These are phyloP conservation scores for Phrynocephalus forsythii DNA, from an alignment of 2,797 vertebrate species.

Conservation along the genomic window DNA sequence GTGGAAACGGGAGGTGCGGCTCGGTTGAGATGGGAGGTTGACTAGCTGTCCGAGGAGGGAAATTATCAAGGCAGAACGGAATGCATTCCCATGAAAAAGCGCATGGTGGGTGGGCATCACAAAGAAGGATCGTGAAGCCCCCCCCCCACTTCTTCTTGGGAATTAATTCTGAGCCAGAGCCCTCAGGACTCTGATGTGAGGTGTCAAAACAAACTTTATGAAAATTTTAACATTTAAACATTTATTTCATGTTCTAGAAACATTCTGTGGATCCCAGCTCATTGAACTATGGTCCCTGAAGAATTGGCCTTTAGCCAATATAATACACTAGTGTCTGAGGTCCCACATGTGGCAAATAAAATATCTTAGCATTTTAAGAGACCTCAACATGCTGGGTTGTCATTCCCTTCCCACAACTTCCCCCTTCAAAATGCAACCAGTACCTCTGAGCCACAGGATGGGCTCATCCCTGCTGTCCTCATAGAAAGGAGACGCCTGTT, in stretches of 20 bases:
- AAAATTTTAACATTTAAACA: too few relatives aligned
- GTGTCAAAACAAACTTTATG: not conserved
- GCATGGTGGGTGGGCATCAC: not conserved
- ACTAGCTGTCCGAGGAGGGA: not conserved
- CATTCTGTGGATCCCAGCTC: too few relatives aligned
- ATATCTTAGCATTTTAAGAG: too few relatives aligned
- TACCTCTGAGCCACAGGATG: not conserved
- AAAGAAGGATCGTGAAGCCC: too few relatives aligned
- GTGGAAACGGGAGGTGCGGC: not conserved
- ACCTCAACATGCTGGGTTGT: too few relatives aligned
- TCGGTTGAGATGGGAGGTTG: not conserved
- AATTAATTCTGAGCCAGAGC: not conserved
- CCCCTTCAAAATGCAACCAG: not conserved
- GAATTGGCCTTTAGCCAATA: too few relatives aligned
- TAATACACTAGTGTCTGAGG: not conserved
- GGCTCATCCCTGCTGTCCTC: not conserved
- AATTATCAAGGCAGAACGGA: not conserved
- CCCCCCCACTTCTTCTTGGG: too few relatives aligned
- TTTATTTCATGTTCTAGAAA: too few relatives aligned
- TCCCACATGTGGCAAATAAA: too few relatives aligned
- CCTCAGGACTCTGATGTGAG: not conserved
- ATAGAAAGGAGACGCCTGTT: accelerated
- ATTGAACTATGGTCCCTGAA: too few relatives aligned
- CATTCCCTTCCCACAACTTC: not conserved
- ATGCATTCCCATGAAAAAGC: not conserved